These are phyloP conservation scores for Panagrolaimus sp. DNA, from an alignment of 1,140 invertebrate species.

Conservation along the genomic window DNA sequence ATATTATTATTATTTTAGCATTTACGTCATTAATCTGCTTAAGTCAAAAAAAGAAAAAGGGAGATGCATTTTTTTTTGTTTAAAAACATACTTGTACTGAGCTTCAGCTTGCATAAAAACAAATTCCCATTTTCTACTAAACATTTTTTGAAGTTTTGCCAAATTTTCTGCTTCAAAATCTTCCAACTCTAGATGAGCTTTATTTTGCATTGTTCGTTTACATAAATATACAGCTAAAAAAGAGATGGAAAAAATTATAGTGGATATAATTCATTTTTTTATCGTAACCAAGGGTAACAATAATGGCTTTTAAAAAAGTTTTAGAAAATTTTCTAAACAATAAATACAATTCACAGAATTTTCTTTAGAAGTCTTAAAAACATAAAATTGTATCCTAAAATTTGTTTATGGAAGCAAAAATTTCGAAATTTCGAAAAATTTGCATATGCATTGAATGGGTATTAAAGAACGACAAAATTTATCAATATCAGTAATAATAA, in stretches of 20 bases:
- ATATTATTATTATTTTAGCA: constrained; percentile 10
- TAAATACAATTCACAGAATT: neutral
- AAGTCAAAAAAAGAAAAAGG: constrained; percentile 25
- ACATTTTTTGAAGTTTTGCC: constrained; percentile 95
- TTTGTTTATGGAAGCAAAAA: too few species aligned
- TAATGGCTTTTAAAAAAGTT: neutral
- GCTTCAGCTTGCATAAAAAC: constrained; percentile 90
- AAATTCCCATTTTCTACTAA: constrained; percentile 98
- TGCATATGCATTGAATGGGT: too few species aligned
- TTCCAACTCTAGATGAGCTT: constrained; percentile 87
- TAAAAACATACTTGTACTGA: constrained; percentile 65
- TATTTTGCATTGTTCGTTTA: constrained; percentile 99
- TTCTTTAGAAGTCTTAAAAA: neutral
- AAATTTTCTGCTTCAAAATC: constrained; percentile 98
- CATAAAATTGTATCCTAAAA: too few species aligned
- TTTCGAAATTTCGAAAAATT: too few species aligned
- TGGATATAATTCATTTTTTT: constrained; percentile 11
- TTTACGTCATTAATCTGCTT: neutral
- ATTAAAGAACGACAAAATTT: too few species aligned
- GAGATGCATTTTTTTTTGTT: neutral
- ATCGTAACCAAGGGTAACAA: constrained; percentile 19
- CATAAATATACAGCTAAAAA: constrained; percentile 89
- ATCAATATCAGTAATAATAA: too few species aligned
- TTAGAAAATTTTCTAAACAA: neutral
- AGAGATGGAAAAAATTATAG: constrained; percentile 13